Evolutionary conservation across 2,113 vertebrate species (phyloP), one percentile per base, ranked within the genome.

Genomic region (Eurypyga helias): DNA sequence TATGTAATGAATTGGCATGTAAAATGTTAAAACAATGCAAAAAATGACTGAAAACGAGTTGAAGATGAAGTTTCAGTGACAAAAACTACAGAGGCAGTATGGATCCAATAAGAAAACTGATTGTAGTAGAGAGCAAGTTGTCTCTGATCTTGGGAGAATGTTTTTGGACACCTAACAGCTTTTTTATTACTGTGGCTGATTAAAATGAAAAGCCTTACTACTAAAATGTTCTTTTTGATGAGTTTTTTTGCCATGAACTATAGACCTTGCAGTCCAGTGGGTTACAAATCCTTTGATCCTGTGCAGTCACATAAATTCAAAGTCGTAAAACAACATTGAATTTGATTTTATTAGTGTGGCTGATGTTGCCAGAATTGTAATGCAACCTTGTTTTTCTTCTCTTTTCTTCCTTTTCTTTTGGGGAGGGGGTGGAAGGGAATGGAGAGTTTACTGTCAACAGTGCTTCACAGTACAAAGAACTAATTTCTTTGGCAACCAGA

Each of bases 171-270:
- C 97, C 98, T 98, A 98, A 98, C 98, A 98, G 97, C 96, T 97
- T 98, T 98, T 98, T 98, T 98, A 98, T 98, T 98, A 97, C 98
- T 98, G 93, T 72, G 96, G 98, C 96, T 98, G 98, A 98, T 98
- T 98, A 98, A 98, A 98, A 98, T 98, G 98, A 98, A 98, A 98
- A 98, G 97, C 96, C 95, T 96, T 97, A 97, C 49, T 95, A 98
- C 97, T 97, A 97, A 98, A 98, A 97, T 97, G 98, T 97, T 98
- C 98, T 98, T 98, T 98, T 98, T 98, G 98, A 98, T 98, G 98
- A 98, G 97, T 90, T 97, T 98, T 98, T 98, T 97, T 98, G 96
- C 97, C 98, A 98, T 98, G 98, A 98, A 98, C 98, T 98, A 97
- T 98, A 97, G 97, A 98, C 97, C 98, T 96, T 96, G 83, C 93